A percentile compares a stretch with the other conserved stretches of the same genome.
phyloP scores from a whole-genome alignment of 37 sponge, comb jelly and placozoan species.

The Ephydatia muelleri region DNA sequence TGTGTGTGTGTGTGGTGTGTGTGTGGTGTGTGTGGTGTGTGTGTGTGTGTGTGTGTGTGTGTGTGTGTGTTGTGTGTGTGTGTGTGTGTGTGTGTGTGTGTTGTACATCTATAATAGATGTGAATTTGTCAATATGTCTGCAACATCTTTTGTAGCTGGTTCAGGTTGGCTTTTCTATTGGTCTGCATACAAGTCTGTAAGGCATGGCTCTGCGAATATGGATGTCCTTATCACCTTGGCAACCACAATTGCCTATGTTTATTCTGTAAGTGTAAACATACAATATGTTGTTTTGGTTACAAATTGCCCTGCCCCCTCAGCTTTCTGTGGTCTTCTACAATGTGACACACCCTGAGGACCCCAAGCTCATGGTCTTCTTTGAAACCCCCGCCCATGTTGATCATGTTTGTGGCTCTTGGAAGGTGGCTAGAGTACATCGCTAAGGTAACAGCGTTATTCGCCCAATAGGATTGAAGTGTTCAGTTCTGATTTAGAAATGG shows the following conservation, averaged over 20 bases:
- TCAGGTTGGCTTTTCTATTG: background rate
- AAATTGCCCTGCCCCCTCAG: background rate
- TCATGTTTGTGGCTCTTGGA: constrained; percentile 91
- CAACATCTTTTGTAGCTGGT: background rate
- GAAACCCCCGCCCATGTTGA: constrained; percentile 95
- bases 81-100: no score
- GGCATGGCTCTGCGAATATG: constrained; percentile 92
- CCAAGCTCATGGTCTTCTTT: constrained; percentile 72
- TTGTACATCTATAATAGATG: constrained; percentile 31
- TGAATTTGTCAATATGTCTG: background rate
- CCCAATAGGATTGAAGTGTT: no score
- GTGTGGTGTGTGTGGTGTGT: no score
- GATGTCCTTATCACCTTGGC: constrained; percentile 94
- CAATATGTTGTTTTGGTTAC: background rate
- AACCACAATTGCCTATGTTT: constrained; percentile 90
- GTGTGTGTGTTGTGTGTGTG: no score
- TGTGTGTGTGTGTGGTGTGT: no score
- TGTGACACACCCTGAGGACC: background rate
- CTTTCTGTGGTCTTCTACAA: constrained; percentile 8
- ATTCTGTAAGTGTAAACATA: constrained; percentile 64
- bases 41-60: no score
- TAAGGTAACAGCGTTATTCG: no score
- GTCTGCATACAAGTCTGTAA: no score
- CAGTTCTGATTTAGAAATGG: no score
- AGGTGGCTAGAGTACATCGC: constrained; percentile 95